Evolutionary conservation across 2,888 invertebrate genomes (phyloP), one percentile per base, ranked within the genome.

Genomic region (Ceramica pisi): DNA sequence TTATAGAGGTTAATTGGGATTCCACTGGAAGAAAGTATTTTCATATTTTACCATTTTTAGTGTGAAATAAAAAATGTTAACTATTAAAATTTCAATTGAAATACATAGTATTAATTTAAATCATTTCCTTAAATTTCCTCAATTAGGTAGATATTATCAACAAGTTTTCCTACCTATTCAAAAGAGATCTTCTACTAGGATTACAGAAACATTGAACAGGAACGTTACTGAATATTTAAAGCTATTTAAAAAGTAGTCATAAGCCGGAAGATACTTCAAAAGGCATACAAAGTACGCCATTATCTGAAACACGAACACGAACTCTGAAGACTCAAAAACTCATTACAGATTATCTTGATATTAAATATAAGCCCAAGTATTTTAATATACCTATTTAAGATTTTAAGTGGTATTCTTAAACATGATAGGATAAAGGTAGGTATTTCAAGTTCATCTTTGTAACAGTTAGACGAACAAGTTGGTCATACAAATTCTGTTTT

Each of bases 161-260:
- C 51, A 66, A 67, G 44, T 71, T 70, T 66, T 38, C 63, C 65
- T 62, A 56, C 50, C 59, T 63, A 75, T 71, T 76, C 65, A 79
- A 67, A 63, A 55, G 71, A 64, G 50, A 62, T 61, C 38, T 64
- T 67, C 50, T 69, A 64, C 41, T 48, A 63, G 23, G 71, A 63
- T 67, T 60, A 48, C 53, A 75, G 53, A 62, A 72, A 68, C 67
- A 73, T 74, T 66, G 10, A 48, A n/a, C n/a, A n/a, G 57, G 41
- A 73, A 69, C 48, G 16, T 64, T 50, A 38, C 35, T 73, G 69
- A 83, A 82, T 77, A 82, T 80, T 80, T 71, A 77, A 80, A 64
- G 67, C 53, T 65, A 74, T 74, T 76, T 72, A 60, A 74, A 74
- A 77, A 77, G 75, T 73, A 73, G 62, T 78, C 38, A 62, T 70